Conservation (phyloP, 1,140 invertebrate genomes). For the Drosophila trapezifrons region DNA sequence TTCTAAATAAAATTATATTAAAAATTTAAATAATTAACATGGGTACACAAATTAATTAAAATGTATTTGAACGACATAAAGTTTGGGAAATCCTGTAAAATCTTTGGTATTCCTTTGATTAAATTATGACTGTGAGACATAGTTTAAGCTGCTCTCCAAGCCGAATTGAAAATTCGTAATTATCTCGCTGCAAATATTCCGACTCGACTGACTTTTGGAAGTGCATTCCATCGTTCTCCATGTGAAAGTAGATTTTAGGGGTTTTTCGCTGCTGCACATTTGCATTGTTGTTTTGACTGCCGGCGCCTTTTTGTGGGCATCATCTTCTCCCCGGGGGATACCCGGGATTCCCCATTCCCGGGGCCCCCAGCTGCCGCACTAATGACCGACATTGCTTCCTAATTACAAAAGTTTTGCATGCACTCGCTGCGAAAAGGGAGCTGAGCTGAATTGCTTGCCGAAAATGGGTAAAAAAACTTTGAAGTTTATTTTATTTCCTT, state of each 20-base stretch:
- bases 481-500: constrained; percentile 76
- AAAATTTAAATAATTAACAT: not conserved
- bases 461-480: constrained; percentile 46
- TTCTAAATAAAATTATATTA: not conserved
- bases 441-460: constrained; percentile 17
- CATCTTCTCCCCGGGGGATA: not conserved
- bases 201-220: constrained; percentile 7
- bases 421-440: constrained; percentile 54
- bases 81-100: not conserved
- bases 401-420: constrained; percentile 81
- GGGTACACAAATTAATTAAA: not conserved
- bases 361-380: constrained; percentile 32
- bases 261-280: constrained; percentile 54
- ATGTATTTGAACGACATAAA: not conserved
- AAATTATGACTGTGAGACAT: not conserved
- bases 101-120: not conserved
- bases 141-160: not conserved
- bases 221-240: constrained; percentile 39
- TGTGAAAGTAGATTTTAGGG: constrained; percentile 1
- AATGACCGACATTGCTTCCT: constrained; percentile 81
- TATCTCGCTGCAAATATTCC: constrained; percentile 9
- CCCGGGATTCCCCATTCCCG: not conserved
- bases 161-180: constrained; percentile 6
- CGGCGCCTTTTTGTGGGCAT: constrained; percentile 63
- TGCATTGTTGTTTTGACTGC: constrained; percentile 79